Evolutionary conservation across 1,140 invertebrate species (phyloP), one percentile per base, ranked within the genome.

Genomic region (Maniola jurtina): DNA sequence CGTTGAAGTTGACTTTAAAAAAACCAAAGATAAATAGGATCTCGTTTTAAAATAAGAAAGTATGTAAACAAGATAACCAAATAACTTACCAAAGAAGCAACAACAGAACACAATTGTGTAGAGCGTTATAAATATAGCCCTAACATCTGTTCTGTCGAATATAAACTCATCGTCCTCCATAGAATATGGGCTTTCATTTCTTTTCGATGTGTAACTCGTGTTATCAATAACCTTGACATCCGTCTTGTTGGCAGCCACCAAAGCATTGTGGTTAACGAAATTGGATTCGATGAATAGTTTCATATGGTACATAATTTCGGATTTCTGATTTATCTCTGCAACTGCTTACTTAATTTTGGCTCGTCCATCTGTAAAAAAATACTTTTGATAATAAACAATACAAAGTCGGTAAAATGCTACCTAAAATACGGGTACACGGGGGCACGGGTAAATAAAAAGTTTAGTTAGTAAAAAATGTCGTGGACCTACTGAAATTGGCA

Each of bases 91-190:
- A 73, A 94, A 93, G 76, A 94, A 94, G 76, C 94, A 95, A 72
- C 92, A 93, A 79, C 93, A 92, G 80, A 95, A 95, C 6, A 95
- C 94, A 45, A 94, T 84, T 0, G 93, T 93, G 77, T 95, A 94
- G 14, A 95, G 82, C 4, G 91, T 92, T 71, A 94, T 93, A 86
- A 94, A 94, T 73, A 94, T 92, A 63, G 92, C 91, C 76, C 92
- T 89, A 35, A 95, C 90, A 71, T 94, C 93, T 14, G 89, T 91
- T 68, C 93, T 91, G 70, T 95, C 93, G 72, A 94, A 94, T 68
- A 94, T 94, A 68, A 93, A 94, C 35, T 94, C 93, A 56, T 93
- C 92, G 58, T 91, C 77, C 36, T 77, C 76, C 61, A 80, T 70
- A 47, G 69, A 66, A 52, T 75, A 79, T 56, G 73, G 64, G 61